A percentile compares a stretch with the other conserved stretches of the same genome.
Conservation (phyloP, 2,113 vertebrate species). For the Pseudorhombus dupliciocellatus region DNA sequence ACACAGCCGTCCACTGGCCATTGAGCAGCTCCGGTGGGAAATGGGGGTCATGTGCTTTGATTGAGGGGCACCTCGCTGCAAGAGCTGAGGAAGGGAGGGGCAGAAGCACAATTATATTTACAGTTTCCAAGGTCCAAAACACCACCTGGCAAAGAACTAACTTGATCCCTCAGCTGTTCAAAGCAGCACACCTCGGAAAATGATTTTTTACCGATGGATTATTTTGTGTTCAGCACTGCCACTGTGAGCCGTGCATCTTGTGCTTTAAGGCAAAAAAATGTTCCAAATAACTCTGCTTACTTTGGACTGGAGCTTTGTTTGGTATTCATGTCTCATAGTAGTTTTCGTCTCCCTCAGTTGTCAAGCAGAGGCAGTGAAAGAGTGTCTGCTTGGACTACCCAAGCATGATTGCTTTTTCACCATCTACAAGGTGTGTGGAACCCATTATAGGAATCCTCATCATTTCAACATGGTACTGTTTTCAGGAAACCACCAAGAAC, state of each 20-base stretch:
- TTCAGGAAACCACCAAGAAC: conserved; percentile 11
- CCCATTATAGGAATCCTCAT: conserved; percentile 34
- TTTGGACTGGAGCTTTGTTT: conserved; percentile 45
- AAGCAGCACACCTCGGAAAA: conserved; percentile 35
- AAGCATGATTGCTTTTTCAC: conserved; percentile 41
- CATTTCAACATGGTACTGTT: conserved; percentile 28
- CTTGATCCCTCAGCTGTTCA: conserved; percentile 23
- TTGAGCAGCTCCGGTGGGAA: conserved; percentile 60
- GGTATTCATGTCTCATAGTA: conserved; percentile 52
- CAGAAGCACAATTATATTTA: conserved; percentile 66
- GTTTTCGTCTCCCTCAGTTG: conserved; percentile 47
- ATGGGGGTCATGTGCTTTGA: conserved; percentile 72
- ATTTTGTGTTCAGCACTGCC: conserved; percentile 38
- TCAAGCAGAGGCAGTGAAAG: conserved; percentile 42
- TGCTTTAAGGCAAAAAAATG: conserved; percentile 38
- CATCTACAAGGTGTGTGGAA: conserved; percentile 40
- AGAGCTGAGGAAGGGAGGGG: conserved; percentile 53
- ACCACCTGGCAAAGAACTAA: conserved; percentile 63
- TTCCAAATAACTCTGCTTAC: conserved; percentile 37
- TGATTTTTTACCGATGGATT: conserved; percentile 48
- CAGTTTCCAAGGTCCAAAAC: conserved; percentile 65
- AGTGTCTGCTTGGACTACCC: conserved; percentile 48
- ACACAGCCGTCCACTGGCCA: conserved; percentile 47
- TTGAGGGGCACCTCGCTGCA: conserved; percentile 65
- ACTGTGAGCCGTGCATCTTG: conserved; percentile 15